Conservation (phyloP, 2,888 invertebrate species). For the Rhingia campestris region DNA sequence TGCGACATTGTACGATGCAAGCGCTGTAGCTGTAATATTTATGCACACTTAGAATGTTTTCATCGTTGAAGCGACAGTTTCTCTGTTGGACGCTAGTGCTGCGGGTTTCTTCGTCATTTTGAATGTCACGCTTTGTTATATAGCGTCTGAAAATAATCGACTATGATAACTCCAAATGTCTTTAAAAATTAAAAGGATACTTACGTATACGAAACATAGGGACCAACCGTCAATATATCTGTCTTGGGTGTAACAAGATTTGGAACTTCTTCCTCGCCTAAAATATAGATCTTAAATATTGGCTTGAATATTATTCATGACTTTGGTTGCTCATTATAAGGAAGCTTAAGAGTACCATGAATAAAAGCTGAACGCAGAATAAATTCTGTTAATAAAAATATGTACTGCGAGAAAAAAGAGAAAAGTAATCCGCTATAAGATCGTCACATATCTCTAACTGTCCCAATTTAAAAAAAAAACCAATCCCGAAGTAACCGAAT, state of each 20-base stretch:
- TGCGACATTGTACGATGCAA: slow-evolving; percentile 88
- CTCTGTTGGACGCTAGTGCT: slow-evolving; percentile 86
- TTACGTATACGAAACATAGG: slow-evolving; percentile 85
- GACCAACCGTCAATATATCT: slow-evolving; percentile 85
- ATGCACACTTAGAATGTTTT: slow-evolving; percentile 86
- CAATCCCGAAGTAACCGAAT: too few relatives aligned
- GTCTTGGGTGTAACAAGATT: slow-evolving; percentile 87
- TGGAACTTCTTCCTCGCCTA: slow-evolving; percentile 88
- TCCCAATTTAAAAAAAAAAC: too few relatives aligned
- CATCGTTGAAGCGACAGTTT: slow-evolving; percentile 88
- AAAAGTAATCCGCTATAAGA: too few relatives aligned
- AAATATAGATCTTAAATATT: slow-evolving; percentile 84
- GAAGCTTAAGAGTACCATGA: too few relatives aligned
- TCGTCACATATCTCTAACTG: too few relatives aligned
- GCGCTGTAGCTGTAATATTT: slow-evolving; percentile 88
- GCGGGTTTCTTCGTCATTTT: slow-evolving; percentile 87
- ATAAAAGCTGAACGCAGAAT: too few relatives aligned
- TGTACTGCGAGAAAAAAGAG: too few relatives aligned
- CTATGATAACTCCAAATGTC: not conserved
- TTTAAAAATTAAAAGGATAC: slow-evolving; percentile 22
- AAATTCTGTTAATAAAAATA: too few relatives aligned
- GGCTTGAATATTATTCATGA: too few relatives aligned
- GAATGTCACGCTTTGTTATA: slow-evolving; percentile 85
- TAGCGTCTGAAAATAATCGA: slow-evolving; percentile 82
- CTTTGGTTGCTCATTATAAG: too few relatives aligned